Percentiles rank a stretch among this genome's conserved stretches.
phyloP scores from a whole-genome alignment of 2,888 invertebrate species.

The Diploptera punctata region DNA sequence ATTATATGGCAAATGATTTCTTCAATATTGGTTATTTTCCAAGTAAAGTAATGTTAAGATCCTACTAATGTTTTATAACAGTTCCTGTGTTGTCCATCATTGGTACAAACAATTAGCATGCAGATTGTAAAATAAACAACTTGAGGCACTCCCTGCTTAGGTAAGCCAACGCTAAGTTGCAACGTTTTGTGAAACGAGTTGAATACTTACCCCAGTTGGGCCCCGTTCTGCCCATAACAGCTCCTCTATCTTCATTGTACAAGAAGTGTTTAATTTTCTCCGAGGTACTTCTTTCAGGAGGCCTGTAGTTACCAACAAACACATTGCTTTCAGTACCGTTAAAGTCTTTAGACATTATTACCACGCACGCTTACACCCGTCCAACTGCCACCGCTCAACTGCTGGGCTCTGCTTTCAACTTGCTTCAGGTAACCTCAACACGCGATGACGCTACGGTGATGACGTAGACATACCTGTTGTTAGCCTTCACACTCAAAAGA shows the following conservation, averaged over 20 bases:
- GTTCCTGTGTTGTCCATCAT: no score
- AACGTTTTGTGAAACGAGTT: no score
- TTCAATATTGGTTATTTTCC: no score
- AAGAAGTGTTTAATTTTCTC: constrained; percentile 52
- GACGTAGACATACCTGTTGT: not conserved
- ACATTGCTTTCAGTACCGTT: not conserved
- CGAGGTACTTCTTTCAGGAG: constrained; percentile 33
- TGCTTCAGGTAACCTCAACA: not conserved
- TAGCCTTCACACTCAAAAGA: not conserved
- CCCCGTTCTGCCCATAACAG: constrained; percentile 59
- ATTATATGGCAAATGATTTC: no score
- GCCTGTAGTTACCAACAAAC: constrained; percentile 20
- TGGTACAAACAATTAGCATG: no score
- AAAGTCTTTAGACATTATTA: not conserved
- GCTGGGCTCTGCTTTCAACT: no score
- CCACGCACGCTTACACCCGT: not conserved
- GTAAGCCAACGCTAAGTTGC: no score
- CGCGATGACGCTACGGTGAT: not conserved
- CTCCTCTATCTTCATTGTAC: constrained; percentile 58
- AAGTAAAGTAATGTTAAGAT: no score
- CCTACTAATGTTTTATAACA: no score
- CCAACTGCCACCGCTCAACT: not conserved
- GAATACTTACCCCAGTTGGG: constrained; percentile 62
- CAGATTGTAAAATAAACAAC: no score
- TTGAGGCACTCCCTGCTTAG: no score